phyloP scores from a whole-genome alignment of 2,797 vertebrate species.

The Acipenser oxyrinchus region DNA sequence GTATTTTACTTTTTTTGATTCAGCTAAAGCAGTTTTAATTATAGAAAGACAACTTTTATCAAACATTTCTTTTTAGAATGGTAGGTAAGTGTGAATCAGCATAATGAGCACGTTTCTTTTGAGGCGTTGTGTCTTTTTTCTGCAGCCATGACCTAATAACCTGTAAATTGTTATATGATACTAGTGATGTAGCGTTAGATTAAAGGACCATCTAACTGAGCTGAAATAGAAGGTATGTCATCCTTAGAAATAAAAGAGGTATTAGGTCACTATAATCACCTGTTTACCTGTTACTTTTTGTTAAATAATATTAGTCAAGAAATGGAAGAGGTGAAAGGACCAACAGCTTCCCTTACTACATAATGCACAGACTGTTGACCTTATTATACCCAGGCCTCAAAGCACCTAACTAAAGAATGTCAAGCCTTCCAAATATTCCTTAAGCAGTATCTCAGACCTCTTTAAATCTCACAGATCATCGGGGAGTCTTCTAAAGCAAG shows the following conservation, averaged over 20 bases:
- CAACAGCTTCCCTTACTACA: constrained; percentile 14
- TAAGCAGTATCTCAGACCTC: no score
- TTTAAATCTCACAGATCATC: no score
- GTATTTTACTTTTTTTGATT: no score
- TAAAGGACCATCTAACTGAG: background rate
- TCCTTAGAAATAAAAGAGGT: background rate
- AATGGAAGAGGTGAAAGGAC: constrained; percentile 12
- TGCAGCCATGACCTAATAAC: background rate
- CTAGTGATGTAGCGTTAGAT: no score
- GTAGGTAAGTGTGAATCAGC: no score
- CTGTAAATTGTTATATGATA: constrained; percentile 2
- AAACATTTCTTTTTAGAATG: no score
- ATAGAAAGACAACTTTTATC: no score
- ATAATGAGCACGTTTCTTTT: no score
- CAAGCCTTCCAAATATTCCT: no score
- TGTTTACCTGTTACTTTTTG: constrained; percentile 16
- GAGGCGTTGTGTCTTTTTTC: background rate
- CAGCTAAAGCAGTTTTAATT: no score
- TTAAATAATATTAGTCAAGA: constrained; percentile 14
- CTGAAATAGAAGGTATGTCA: background rate
- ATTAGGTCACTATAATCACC: constrained; percentile 12
- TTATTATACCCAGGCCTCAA: constrained; percentile 16
- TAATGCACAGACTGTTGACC: constrained; percentile 23
- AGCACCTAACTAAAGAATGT: no score
- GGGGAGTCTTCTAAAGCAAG: no score